Evolutionary conservation across 2,797 vertebrate species (phyloP).

Genomic region (Enteromius viviparus): DNA sequence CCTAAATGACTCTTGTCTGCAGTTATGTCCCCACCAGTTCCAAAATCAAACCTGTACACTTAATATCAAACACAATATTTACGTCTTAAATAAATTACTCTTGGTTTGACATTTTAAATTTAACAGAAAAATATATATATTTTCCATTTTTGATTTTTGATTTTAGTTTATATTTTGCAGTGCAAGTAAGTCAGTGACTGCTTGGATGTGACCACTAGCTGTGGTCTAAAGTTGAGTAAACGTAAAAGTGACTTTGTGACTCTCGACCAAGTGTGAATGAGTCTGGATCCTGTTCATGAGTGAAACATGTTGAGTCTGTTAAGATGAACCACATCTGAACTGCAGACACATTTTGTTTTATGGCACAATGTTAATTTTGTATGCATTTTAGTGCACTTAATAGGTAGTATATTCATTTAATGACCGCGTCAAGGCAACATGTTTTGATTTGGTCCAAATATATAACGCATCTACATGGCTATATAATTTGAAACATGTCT

Average conservation of each 20-base stretch:
- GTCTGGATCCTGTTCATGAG: conserved; percentile 66
- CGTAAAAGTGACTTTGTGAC: conserved; percentile 43
- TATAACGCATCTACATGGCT: not conserved
- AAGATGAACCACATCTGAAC: conserved; percentile 70
- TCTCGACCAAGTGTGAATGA: conserved; percentile 64
- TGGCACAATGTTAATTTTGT: conserved; percentile 56
- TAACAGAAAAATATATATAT: not conserved
- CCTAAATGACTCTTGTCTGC: too few species aligned
- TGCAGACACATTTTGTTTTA: conserved; percentile 57
- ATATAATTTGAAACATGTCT: not conserved
- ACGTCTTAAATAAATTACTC: not conserved
- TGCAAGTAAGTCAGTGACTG: not conserved
- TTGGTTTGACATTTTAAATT: not conserved
- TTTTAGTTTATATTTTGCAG: not conserved
- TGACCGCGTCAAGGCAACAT: not conserved
- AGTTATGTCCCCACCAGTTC: too few species aligned
- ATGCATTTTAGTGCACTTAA: conserved; percentile 39
- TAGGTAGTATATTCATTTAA: not conserved
- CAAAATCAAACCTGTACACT: too few species aligned
- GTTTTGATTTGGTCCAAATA: conserved; percentile 10
- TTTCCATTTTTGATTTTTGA: too few species aligned
- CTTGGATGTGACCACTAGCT: conserved; percentile 4
- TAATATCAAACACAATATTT: not conserved
- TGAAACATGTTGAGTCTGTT: conserved; percentile 64
- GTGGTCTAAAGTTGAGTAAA: conserved; percentile 52